Base-by-base conservation (phyloP, 2,113 vertebrate genomes). In the Hypanus sabinus region DNA sequence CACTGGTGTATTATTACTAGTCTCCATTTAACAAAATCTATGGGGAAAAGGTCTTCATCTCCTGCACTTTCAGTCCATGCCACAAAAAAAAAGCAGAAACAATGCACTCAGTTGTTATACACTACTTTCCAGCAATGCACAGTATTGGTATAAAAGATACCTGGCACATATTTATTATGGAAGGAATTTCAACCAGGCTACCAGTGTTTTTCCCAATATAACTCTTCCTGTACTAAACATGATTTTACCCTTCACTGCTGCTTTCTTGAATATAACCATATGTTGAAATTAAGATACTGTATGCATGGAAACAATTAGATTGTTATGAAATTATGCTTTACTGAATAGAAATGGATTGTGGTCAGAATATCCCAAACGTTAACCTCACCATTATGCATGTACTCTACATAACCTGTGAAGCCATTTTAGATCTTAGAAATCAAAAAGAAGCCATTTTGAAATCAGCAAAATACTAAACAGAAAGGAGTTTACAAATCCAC, bases 391-490 rank as follows among this genome's bases (percentile, higher is more conserved):
- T 70, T 33, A 36, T 91, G n/a, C 18, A 91, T 68, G 11, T 36
- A 36, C 16, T 91, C 30, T n/a, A 68, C 0, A 68, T 24, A 65
- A 68, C 2, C 60, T 68, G 33, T 20, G 16, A 36, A 65, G 62
- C 62, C 62, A 70, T 36, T 70, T 91, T 38, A 70, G n/a, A 70
- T 70, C 16, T 33, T 91, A 4, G 14, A 60, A 91, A 91, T 70
- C 60, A 70, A 62, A 65, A 38, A n/a, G 88, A 62, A 91, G 62
- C 62, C n/a, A 91, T 70, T 91, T 38, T 91, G 62, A 33, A 91
- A 91, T 91, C 62, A 91, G 5, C 62, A 70, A 70, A 70, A 38
- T 38, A 33, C 70, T 60, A 70, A 30, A 46, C 4, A 24, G 22
- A 85, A 57, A 85, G 24, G 73, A 11, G 46, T 27, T 60, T 87